A percentile compares a stretch with the other conserved stretches of the same genome.
phyloP scores from a whole-genome alignment of 2,113 vertebrate species.

The Rhineura floridana region DNA sequence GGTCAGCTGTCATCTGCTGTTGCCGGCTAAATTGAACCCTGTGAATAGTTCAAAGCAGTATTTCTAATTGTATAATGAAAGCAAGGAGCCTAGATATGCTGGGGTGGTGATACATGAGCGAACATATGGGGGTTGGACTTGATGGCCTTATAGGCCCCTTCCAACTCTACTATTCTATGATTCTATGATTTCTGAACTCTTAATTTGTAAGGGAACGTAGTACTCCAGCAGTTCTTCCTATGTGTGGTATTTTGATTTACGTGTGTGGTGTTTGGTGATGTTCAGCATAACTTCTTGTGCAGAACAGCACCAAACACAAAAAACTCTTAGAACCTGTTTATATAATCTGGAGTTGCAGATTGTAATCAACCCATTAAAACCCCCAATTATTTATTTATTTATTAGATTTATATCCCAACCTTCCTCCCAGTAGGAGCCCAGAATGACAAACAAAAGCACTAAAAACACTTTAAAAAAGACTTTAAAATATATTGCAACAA shows the following conservation, averaged over 20 bases:
- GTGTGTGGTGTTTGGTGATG: background rate
- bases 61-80: conserved; percentile 8
- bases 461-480: too few relatives aligned
- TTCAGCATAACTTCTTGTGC: background rate
- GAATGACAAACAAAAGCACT: too few relatives aligned
- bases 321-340: background rate
- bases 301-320: too few relatives aligned
- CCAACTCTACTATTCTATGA: too few relatives aligned
- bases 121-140: too few relatives aligned
- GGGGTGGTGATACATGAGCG: background rate
- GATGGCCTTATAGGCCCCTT: too few relatives aligned
- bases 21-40: background rate
- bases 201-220: background rate
- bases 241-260: background rate
- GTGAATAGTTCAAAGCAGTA: background rate
- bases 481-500: too few relatives aligned
- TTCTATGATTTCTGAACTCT: background rate
- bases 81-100: background rate
- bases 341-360: background rate
- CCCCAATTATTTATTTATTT: background rate
- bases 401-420: too few relatives aligned
- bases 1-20: background rate
- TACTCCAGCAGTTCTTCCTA: background rate
- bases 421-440: too few relatives aligned
- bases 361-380: background rate